phyloP scores from a whole-genome alignment of 1,140 invertebrate species.

The Diorhabda carinulata region DNA sequence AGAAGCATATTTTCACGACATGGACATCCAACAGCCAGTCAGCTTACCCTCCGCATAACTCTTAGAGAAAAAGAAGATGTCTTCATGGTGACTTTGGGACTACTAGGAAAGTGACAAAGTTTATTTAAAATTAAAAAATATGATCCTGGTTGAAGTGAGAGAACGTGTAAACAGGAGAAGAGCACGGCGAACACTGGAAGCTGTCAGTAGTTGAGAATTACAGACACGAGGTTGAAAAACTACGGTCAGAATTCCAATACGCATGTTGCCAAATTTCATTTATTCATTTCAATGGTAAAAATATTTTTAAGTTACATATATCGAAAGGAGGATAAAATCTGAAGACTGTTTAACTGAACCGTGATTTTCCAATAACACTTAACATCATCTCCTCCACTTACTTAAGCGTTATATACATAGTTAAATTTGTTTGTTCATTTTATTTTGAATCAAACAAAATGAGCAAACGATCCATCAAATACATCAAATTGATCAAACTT shows the following conservation, averaged over 20 bases:
- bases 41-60: slow-evolving; percentile 72
- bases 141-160: slow-evolving; percentile 4
- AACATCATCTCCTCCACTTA: too few relatives aligned
- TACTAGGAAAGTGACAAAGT: slow-evolving; percentile 24
- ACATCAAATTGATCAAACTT: too few relatives aligned
- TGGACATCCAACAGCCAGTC: slow-evolving; percentile 32
- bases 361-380: too few relatives aligned
- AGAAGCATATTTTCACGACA: slow-evolving; percentile 13
- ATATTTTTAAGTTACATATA: too few relatives aligned
- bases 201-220: neutral
- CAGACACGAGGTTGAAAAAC: neutral
- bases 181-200: slow-evolving; percentile 16
- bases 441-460: too few relatives aligned
- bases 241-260: neutral
- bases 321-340: too few relatives aligned
- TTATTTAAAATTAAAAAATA: slow-evolving; percentile 8
- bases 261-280: neutral
- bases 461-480: too few relatives aligned
- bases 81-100: slow-evolving; percentile 56
- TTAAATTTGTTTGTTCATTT: too few relatives aligned
- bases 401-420: too few relatives aligned
- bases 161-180: slow-evolving; percentile 15
- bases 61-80: slow-evolving; percentile 73
- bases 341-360: too few relatives aligned
- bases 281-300: too few relatives aligned